Evolutionary conservation across 2,113 vertebrate genomes (phyloP), one percentile per base, ranked within the genome.

Genomic region (Cichladusa arquata): DNA sequence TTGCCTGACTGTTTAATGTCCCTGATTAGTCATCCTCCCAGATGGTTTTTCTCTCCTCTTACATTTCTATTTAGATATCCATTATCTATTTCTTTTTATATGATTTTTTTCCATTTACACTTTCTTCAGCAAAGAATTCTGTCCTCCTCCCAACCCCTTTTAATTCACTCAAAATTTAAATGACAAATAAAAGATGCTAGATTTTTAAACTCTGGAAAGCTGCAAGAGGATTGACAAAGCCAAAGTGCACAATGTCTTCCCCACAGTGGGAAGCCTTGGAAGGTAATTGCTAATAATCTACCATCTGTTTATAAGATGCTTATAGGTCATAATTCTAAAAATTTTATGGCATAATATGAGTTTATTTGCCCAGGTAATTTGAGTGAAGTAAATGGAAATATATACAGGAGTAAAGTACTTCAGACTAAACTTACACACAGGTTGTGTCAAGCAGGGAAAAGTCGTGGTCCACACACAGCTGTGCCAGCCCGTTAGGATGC

Each of bases 1-100:
- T 96, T 95, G 85, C 88, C 82, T 92, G 85, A 90, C 85, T 90
- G 31, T 88, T 96, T 94, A 92, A 94, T 53, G 64, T 90, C 56
- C 22, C 34, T 81, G 79, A 78, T 86, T 45, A 88, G 71, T 71
- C 67, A 96, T 67, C 31, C 60, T 96, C 47, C 60, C 96, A 95
- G 94, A 93, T 92, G 95, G 38, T 88, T 88, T 85, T 81, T 29
- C 64, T 94, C 93, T 96, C 24, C n/a, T 70, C 82, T 77, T 90
- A 71, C 71, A 58, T 92, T 62, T 77, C 54, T 90, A 62, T 94
- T 96, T 86, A 94, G 71, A 83, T 83, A 93, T 38, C 14, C 15
- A 77, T 90, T 85, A 81, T 95, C 84, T 92, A 61, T 76, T 84
- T 64, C 34, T 65, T 94, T 91, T 95, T 69, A 84, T 70, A 76